Conservation (phyloP, 1,140 invertebrate species). For the Galendromus occidentalis region DNA sequence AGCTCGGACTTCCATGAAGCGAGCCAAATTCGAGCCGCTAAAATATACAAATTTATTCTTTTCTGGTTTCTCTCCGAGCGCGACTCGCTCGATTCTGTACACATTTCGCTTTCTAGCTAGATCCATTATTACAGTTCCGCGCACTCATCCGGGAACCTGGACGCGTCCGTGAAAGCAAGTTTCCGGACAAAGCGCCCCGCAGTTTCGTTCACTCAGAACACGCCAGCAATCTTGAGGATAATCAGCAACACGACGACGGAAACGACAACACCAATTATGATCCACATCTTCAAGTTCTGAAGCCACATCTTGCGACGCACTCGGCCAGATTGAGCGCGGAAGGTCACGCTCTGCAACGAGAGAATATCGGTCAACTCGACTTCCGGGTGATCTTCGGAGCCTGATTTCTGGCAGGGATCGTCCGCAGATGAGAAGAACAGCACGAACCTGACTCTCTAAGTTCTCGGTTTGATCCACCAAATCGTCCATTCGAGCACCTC, state of each 20-base stretch:
- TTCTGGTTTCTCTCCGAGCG: too few species aligned
- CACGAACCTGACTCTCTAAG: constrained; percentile 20
- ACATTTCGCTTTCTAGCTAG: too few species aligned
- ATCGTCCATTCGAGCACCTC: constrained; percentile 22
- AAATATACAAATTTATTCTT: too few species aligned
- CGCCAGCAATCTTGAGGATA: constrained; percentile 12
- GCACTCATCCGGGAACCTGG: too few species aligned
- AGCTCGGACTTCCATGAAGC: too few species aligned
- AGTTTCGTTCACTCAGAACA: background rate
- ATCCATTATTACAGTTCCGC: too few species aligned
- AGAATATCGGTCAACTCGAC: too few species aligned
- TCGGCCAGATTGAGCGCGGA: constrained; percentile 17
- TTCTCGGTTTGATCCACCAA: constrained; percentile 21
- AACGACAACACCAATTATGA: constrained; percentile 17
- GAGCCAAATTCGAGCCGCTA: too few species aligned
- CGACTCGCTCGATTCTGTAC: too few species aligned
- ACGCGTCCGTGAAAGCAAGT: too few species aligned
- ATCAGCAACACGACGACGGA: constrained; percentile 19
- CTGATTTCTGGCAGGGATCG: background rate
- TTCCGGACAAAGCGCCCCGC: too few species aligned
- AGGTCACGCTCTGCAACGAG: constrained; percentile 18
- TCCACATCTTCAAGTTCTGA: constrained; percentile 22
- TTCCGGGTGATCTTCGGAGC: background rate
- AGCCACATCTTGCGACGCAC: constrained; percentile 21
- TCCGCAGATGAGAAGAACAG: background rate